Evolutionary conservation across 2,888 invertebrate genomes (phyloP), one percentile per base, ranked within the genome.

Genomic region (Artemia sinica): DNA sequence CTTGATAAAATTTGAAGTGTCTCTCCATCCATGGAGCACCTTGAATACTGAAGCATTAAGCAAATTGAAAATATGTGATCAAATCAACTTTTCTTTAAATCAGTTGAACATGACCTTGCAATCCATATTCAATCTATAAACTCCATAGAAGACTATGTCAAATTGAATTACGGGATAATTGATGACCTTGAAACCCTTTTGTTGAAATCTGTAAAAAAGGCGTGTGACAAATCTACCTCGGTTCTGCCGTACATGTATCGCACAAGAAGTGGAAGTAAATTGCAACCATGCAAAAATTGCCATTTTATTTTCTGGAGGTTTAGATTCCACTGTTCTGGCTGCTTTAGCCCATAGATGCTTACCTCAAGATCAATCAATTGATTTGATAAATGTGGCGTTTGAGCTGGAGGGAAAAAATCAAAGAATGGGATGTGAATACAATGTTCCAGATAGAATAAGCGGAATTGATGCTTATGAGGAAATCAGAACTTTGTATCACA

Each of bases 321-420:
- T 98, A 58, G 98, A 98, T 79, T 96, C 95, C 71, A 86, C 93
- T n/a, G 84, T 96, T 73, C 78, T 98, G 72, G 89, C 96, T 49
- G 81, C 86, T 66, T 76, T 95, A 66, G 86, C 88, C 9, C 83
- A 91, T 76, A 84, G 84, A 79, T 86, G 82, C 78, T 78, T 88
- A 12, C 79, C 84, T 1, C 74, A 75, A 70, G 75, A 81, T 68
- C 86, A 88, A 75, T 81, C 86, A 41, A 91, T 97, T 74, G 95
- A 96, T 77, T 82, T 97, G 28, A 81, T 95, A 50, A 97, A 96
- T 82, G 92, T 96, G n/a, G 90, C 95, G 18, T 96, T 96, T 80
- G 85, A 77, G 71, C 74, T 74, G 69, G 68, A 66, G 66, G 41
- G 70, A 70, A n/a, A 67, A 65, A 67, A 67, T 51, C 71, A 68